Base-by-base conservation (phyloP, 92 coral and sea anemone genomes). In the Meandrina meandrites region DNA sequence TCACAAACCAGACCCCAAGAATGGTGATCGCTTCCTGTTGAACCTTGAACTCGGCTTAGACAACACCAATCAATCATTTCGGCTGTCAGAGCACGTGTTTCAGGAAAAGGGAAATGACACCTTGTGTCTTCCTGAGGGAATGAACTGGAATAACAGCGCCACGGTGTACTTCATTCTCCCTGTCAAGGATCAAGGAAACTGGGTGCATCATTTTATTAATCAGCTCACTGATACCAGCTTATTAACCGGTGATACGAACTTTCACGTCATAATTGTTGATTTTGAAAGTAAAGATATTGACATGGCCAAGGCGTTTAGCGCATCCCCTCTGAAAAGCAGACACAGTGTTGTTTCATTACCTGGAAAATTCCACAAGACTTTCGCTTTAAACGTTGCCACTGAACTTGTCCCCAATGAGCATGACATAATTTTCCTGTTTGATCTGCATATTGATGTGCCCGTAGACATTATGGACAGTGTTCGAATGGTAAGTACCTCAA, bases 11-110 rank as follows among this genome's bases (percentile, higher is more conserved):
- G 88, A 89, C 34, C 60, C 51, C 31, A 79, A 66, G 80, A 83
- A 84, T 40, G 91, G 91, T 10, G 91, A 89, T 54, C 91, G 88
- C 24, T 89, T 82, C 76, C 56, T 83, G 30, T 19, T 89, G 40
- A 84, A 89, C 19, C 81, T 89, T 4, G 79, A 81, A 16, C 79
- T 88, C 3, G 72, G 72, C 10, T 37, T 51, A 5, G 16, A 58
- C 4, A 83, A 40, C n/a, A 40, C 75, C 14, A 66, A 78, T 79
- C n/a, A 78, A 34, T 60, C 68, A 40, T 76, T 56, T 17, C 90
- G 90, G 36, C 62, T 87, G 34, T 69, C 90, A 15, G 86, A 81
- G 67, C 81, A 87, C 68, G 90, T 80, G 40, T 87, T 71, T 58
- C 81, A 36, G 75, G 57, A 51, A 54, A 87, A 81, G 51, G 86